Base-by-base conservation (phyloP, 2,113 vertebrate genomes). In the Alethe diademata region DNA sequence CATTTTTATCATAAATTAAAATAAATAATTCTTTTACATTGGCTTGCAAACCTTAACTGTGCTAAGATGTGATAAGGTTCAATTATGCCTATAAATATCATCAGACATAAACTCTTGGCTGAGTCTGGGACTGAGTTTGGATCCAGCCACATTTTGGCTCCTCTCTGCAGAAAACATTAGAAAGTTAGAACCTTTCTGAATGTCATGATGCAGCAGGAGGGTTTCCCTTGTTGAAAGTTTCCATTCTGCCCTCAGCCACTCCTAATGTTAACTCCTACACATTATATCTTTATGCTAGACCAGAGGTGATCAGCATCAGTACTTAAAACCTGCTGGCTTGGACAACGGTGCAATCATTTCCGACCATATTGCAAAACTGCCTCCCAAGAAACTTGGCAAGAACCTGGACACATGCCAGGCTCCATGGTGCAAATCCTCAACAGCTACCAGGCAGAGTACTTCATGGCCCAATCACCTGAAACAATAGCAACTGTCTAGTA, bases 321-420 rank as follows among this genome's bases (percentile, higher is more conserved):
- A 20, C 38, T 36, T 87, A 35, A 74, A 74, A 88, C 16, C 8
- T 51, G 11, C 36, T 47, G 7, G 0, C 51, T 64, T 60, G 66
- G 57, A 56, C 40, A 56, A 18, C 0, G 0, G 8, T 42, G 31
- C 8, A 13, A 8, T 54, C 78, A 15, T 50, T 70, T 93, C 56
- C 85, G 48, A 71, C 9, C 3, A 51, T 35, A 17, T 8, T 72
- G 31, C 40, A 76, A 40, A 83, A 57, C 40, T 71, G 17, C 14
- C n/a, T 75, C 13, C 14, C 2, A 2, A 82, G 23, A 66, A 47
- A 47, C 45, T 67, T 1, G 0, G 23, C 16, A 42, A 86, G 26
- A 20, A 25, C 19, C 29, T 82, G 45, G 14, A 35, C 24, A 29
- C 2, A 1, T 43, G 19, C 28, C 0, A 0, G 19, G 10, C 58